These are phyloP conservation scores for Polypedilum vanderplanki DNA, from an alignment of 1,140 invertebrate species.

Conservation along the genomic window DNA sequence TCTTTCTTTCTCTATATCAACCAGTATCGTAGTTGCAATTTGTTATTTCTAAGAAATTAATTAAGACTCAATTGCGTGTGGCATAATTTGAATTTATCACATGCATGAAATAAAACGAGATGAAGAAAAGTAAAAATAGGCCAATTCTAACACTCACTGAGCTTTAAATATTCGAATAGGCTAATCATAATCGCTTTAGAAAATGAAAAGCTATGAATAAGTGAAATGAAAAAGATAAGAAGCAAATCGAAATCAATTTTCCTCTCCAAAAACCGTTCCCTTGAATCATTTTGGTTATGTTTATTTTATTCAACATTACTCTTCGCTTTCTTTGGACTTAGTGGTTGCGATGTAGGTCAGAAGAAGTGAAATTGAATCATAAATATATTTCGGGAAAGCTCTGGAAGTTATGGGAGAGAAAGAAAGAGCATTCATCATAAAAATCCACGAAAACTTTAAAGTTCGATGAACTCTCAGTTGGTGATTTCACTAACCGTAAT, in stretches of 20 bases:
- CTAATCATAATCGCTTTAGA: no score
- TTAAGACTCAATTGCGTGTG: no score
- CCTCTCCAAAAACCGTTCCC: conserved; percentile 15
- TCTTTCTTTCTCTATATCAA: no score
- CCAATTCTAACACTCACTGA: no score
- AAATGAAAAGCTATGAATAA: conserved; percentile 6
- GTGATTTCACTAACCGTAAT: conserved; percentile 12
- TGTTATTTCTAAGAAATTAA: no score
- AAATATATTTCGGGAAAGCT: neutral
- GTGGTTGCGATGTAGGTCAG: neutral
- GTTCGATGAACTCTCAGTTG: neutral
- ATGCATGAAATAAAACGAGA: no score
- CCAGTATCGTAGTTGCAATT: no score
- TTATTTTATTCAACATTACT: neutral
- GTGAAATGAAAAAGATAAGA: conserved; percentile 5
- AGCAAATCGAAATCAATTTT: conserved; percentile 19
- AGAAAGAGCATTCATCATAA: neutral
- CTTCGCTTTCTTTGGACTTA: neutral
- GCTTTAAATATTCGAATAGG: no score
- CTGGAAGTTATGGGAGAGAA: neutral
- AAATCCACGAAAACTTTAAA: neutral
- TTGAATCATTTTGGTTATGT: neutral
- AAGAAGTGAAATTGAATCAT: conserved; percentile 7
- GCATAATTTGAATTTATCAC: no score
- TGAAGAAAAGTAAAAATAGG: no score